A percentile compares a stretch with the other conserved stretches of the same genome.
Evolutionary conservation across 2,797 vertebrate species (phyloP).

Genomic region (Anabas testudineus): DNA sequence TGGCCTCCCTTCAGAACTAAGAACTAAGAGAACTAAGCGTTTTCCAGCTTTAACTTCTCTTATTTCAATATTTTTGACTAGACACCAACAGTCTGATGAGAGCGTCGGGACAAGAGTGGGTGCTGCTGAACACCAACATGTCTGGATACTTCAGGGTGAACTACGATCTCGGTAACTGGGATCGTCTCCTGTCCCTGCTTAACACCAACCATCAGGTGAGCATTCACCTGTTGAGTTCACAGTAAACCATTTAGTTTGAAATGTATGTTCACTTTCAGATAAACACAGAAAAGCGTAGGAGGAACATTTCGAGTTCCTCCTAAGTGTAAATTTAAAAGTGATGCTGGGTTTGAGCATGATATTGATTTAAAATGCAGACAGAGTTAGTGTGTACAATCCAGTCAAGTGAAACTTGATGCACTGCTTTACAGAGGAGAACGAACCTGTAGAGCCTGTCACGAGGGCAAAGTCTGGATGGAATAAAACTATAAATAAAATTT

Average conservation of each 20-base stretch:
- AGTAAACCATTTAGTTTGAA: no score
- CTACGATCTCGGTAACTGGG: conserved; percentile 92
- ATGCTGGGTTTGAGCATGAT: not conserved
- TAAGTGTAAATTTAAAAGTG: no score
- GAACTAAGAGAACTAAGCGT: no score
- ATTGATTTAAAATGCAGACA: no score
- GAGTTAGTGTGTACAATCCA: no score
- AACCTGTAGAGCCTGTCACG: not conserved
- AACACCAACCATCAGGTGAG: conserved; percentile 65
- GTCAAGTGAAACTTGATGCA: no score
- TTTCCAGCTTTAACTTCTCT: not conserved
- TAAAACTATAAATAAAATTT: not conserved
- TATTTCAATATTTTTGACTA: conserved; percentile 10
- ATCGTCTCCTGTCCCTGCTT: conserved; percentile 85
- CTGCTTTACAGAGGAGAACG: not conserved
- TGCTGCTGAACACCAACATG: conserved; percentile 89
- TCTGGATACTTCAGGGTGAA: conserved; percentile 95
- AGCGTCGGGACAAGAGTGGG: conserved; percentile 71
- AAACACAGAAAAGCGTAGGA: no score
- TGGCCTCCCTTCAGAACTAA: no score
- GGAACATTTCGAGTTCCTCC: no score
- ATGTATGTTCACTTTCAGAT: no score
- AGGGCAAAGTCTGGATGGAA: not conserved
- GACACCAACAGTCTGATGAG: conserved; percentile 42
- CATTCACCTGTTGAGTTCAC: not conserved